Conservation (phyloP, 2,113 vertebrate species). For the Glaucomys volans region DNA sequence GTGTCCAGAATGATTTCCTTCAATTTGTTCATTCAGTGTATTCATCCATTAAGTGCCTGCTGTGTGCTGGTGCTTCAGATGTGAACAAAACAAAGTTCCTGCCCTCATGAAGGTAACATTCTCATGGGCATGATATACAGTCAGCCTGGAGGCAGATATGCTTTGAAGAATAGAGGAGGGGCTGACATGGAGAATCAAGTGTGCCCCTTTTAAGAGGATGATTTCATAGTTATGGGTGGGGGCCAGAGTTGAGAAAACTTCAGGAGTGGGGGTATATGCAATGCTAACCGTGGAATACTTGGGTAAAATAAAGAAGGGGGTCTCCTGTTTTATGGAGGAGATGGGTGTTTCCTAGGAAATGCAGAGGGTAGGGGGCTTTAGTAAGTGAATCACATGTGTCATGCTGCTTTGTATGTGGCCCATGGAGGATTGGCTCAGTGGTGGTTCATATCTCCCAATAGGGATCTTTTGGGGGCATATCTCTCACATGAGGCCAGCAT, state of each 20-base stretch:
- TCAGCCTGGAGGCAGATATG: background rate
- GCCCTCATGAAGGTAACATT: background rate
- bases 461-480: background rate
- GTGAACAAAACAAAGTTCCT: background rate
- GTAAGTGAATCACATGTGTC: background rate
- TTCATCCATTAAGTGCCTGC: background rate
- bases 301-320: background rate
- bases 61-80: background rate
- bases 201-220: background rate
- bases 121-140: background rate
- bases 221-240: too few relatives aligned
- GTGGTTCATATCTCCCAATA: fast-evolving
- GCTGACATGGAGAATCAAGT: background rate
- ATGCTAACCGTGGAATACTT: background rate
- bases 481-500: background rate
- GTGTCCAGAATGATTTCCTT: background rate
- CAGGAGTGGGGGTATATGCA: background rate
- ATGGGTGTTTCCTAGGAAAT: background rate
- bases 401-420: background rate
- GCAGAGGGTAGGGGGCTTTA: background rate
- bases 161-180: background rate
- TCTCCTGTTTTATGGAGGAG: background rate
- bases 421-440: background rate
- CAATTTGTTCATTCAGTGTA: background rate
- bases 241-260: background rate